Percentiles rank a stretch among this genome's conserved stretches.
phyloP scores from a whole-genome alignment of 2,797 vertebrate species.

The Danio aesculapii region DNA sequence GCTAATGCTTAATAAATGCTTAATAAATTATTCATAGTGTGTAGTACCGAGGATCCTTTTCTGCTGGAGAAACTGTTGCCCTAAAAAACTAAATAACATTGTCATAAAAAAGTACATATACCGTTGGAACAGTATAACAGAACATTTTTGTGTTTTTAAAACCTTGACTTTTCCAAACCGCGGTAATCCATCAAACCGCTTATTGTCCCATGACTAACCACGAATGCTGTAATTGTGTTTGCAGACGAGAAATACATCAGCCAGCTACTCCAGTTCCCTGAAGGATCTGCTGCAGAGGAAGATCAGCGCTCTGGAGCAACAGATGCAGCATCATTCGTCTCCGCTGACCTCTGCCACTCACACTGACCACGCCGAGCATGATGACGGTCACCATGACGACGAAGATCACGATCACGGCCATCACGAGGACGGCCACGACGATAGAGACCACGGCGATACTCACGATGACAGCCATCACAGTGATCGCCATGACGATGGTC shows the following conservation, averaged over 20 bases:
- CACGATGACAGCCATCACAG: slow-evolving; percentile 36
- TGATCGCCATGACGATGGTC: slow-evolving; percentile 27
- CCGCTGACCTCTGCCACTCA: slow-evolving; percentile 47
- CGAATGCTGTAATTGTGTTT: slow-evolving; percentile 38
- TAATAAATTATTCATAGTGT: too few relatives aligned
- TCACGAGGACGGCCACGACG: slow-evolving; percentile 38
- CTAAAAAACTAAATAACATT: too few relatives aligned
- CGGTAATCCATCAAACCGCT: too few relatives aligned
- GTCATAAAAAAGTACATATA: too few relatives aligned
- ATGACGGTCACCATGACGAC: slow-evolving; percentile 17
- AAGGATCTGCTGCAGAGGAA: slow-evolving; percentile 86
- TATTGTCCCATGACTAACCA: too few relatives aligned
- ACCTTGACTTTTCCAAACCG: too few relatives aligned
- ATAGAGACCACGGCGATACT: slow-evolving; percentile 27
- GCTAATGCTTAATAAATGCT: too few relatives aligned
- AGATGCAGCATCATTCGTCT: slow-evolving; percentile 73
- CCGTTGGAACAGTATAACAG: too few relatives aligned
- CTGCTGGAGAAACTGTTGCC: too few relatives aligned
- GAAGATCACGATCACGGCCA: slow-evolving; percentile 58
- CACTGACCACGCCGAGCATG: slow-evolving; percentile 8
- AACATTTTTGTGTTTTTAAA: too few relatives aligned
- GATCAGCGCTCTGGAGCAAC: slow-evolving; percentile 82
- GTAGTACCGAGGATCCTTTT: too few relatives aligned
- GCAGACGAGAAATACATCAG: slow-evolving; percentile 82
- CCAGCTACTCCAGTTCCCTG: slow-evolving; percentile 81